A percentile compares a stretch with the other conserved stretches of the same genome.
Conservation (phyloP, 23 tunicate species). For the Diplosoma virens region DNA sequence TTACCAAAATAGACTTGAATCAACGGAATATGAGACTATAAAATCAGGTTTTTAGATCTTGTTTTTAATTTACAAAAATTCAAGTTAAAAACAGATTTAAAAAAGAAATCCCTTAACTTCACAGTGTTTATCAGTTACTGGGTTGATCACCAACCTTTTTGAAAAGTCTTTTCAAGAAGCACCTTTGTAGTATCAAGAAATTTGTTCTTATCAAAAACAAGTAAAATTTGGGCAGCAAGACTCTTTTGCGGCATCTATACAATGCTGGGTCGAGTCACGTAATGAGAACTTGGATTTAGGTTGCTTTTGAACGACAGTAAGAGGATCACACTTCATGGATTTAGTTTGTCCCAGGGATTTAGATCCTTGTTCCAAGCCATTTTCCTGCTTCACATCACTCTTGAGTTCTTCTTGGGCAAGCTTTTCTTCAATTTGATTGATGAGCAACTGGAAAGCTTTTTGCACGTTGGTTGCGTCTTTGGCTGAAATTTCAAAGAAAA, state of each 20-base stretch:
- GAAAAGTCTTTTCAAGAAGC: too few relatives aligned
- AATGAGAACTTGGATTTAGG: conserved; percentile 1
- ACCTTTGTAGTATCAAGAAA: too few relatives aligned
- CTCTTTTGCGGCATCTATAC: conserved; percentile 24
- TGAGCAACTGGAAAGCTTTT: conserved; percentile 59
- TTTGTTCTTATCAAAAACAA: conserved; percentile 13
- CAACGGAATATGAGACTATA: too few relatives aligned
- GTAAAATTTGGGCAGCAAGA: conserved; percentile 1
- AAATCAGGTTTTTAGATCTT: too few relatives aligned
- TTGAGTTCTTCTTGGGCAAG: conserved; percentile 4
- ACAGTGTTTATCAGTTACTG: too few relatives aligned
- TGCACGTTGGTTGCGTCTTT: conserved; percentile 65
- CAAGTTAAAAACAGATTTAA: too few relatives aligned
- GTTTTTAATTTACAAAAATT: too few relatives aligned
- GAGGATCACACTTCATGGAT: background rate
- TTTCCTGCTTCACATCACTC: conserved; percentile 19
- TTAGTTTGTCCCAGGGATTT: conserved; percentile 1
- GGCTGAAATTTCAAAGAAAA: conserved; percentile 87
- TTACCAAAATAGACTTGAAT: too few relatives aligned
- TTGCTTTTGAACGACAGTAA: conserved; percentile 3
- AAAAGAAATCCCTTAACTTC: too few relatives aligned
- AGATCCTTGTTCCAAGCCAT: conserved; percentile 38
- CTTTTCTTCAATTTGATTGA: conserved; percentile 34
- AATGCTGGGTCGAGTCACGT: background rate
- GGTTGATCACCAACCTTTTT: too few relatives aligned